Evolutionary conservation across 2,113 vertebrate species (phyloP).

Genomic region (Machaerirhynchus nigripectus): DNA sequence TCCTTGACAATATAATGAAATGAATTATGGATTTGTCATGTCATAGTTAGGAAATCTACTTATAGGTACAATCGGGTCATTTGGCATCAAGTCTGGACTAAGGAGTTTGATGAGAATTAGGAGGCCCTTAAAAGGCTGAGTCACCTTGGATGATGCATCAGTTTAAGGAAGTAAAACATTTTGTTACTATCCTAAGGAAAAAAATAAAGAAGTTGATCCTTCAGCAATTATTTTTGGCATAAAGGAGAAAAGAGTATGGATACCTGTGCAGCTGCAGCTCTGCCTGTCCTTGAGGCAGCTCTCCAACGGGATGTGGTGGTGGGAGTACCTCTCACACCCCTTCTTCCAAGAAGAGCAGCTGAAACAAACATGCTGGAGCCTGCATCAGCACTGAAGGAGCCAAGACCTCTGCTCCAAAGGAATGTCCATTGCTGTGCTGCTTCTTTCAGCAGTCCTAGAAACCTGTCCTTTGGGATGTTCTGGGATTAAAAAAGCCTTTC

Average conservation of each 20-base stretch:
- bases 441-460: background rate
- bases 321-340: background rate
- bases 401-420: background rate
- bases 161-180: background rate
- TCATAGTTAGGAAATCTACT: background rate
- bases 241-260: background rate
- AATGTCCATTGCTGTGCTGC: background rate
- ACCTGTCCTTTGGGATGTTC: background rate
- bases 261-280: background rate
- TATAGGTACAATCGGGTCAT: background rate
- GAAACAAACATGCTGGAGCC: background rate
- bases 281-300: background rate
- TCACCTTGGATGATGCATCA: background rate
- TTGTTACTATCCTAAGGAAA: background rate
- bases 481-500: background rate
- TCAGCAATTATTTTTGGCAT: background rate
- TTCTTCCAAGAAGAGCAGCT: background rate
- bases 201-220: background rate
- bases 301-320: rapidly evolving
- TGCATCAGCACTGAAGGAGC: background rate
- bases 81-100: background rate
- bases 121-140: background rate
- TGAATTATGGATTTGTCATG: background rate
- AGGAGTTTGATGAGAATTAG: background rate
- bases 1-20: background rate